These are phyloP conservation scores for Drosophila niveifrons DNA, from an alignment of 2,888 invertebrate species.

Conservation along the genomic window DNA sequence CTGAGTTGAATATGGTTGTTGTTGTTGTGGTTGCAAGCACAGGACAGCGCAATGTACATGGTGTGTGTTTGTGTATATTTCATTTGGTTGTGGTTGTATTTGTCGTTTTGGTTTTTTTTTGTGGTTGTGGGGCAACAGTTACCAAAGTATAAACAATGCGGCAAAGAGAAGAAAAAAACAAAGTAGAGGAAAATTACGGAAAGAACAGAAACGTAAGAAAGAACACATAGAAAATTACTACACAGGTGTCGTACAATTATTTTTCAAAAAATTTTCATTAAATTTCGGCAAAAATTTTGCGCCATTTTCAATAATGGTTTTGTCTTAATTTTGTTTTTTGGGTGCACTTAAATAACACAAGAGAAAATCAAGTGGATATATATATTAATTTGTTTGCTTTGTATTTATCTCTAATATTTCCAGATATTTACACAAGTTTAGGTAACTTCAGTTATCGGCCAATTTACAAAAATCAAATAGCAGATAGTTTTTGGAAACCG, in stretches of 20 bases:
- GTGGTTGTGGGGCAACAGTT: slow-evolving; percentile 67
- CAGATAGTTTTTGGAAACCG: slow-evolving; percentile 31
- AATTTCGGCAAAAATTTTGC: slow-evolving; percentile 30
- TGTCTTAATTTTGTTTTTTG: slow-evolving; percentile 15
- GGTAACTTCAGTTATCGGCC: slow-evolving; percentile 12
- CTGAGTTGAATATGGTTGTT: slow-evolving; percentile 84
- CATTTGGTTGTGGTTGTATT: not conserved
- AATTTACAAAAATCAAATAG: slow-evolving; percentile 43
- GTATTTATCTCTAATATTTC: slow-evolving; percentile 28
- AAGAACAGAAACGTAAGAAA: slow-evolving; percentile 56
- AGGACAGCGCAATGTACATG: slow-evolving; percentile 33
- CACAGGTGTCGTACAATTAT: slow-evolving; percentile 40
- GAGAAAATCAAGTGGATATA: slow-evolving; percentile 34
- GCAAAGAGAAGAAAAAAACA: slow-evolving; percentile 73
- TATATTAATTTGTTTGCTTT: slow-evolving; percentile 10
- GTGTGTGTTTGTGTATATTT: slow-evolving; percentile 28
- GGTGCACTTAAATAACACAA: slow-evolving; percentile 53
- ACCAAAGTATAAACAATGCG: slow-evolving; percentile 69
- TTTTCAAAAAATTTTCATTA: not conserved
- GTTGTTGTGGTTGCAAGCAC: slow-evolving; percentile 39
- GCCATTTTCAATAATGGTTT: slow-evolving; percentile 20
- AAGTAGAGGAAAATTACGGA: slow-evolving; percentile 65
- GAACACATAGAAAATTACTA: slow-evolving; percentile 46
- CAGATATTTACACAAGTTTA: slow-evolving; percentile 35
- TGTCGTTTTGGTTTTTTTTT: slow-evolving; percentile 3